These are phyloP conservation scores for Zaprionus capensis DNA, from an alignment of 1,140 invertebrate genomes.

Conservation along the genomic window DNA sequence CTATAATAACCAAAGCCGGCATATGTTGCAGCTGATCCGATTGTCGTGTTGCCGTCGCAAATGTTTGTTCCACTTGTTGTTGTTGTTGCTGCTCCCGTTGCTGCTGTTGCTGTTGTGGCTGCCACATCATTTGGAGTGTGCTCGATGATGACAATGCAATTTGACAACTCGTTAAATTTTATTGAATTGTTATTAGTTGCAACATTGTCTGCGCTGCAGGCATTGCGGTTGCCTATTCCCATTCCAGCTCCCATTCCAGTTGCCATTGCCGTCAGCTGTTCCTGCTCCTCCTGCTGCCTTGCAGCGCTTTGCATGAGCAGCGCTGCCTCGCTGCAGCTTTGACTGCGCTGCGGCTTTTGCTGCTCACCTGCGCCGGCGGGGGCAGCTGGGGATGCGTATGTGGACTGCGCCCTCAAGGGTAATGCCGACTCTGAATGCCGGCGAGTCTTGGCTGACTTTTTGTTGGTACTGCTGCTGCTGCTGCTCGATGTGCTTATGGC, in stretches of 20 bases:
- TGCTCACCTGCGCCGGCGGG: slow-evolving; percentile 34
- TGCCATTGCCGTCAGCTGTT: not conserved
- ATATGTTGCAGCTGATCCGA: slow-evolving; percentile 38
- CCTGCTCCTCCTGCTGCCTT: slow-evolving; percentile 14
- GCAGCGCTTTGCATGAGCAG: slow-evolving; percentile 33
- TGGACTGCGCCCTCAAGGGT: slow-evolving; percentile 10
- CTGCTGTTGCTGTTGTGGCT: slow-evolving; percentile 13
- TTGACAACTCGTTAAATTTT: slow-evolving; percentile 84
- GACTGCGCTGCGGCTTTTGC: slow-evolving; percentile 65
- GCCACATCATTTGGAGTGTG: slow-evolving; percentile 62
- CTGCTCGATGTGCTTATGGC: slow-evolving; percentile 1
- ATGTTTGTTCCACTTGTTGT: slow-evolving; percentile 2
- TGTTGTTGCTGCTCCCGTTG: slow-evolving; percentile 12
- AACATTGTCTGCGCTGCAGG: slow-evolving; percentile 57
- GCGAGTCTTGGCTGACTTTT: slow-evolving; percentile 60
- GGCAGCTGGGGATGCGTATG: not conserved
- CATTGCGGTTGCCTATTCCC: slow-evolving; percentile 45
- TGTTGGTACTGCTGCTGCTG: slow-evolving; percentile 13
- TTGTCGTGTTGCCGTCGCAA: slow-evolving; percentile 12
- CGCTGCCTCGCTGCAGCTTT: slow-evolving; percentile 64
- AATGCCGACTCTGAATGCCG: slow-evolving; percentile 79
- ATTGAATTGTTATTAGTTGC: slow-evolving; percentile 81
- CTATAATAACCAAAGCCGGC: slow-evolving; percentile 37
- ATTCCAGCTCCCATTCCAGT: slow-evolving; percentile 20
- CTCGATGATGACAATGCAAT: slow-evolving; percentile 84